Evolutionary conservation across 2,113 vertebrate genomes (phyloP).

Genomic region (Indicator indicator): DNA sequence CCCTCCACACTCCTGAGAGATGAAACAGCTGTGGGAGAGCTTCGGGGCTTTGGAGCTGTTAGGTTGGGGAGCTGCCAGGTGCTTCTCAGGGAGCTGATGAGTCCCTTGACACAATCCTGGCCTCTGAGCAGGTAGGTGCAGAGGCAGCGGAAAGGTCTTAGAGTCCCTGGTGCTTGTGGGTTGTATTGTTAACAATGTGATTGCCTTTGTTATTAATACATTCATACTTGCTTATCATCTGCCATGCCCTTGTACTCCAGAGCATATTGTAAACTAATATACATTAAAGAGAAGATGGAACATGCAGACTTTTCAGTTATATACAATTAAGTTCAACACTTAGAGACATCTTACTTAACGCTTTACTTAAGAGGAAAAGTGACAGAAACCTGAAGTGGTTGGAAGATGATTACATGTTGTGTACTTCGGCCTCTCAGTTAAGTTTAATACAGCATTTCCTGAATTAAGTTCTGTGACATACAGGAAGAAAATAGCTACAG

Average conservation of each 20-base stretch:
- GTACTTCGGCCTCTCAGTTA: background rate
- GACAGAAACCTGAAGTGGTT: background rate
- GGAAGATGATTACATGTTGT: background rate
- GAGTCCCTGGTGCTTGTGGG: rapidly evolving
- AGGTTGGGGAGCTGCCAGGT: background rate
- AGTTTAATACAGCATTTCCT: background rate
- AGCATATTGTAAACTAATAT: background rate
- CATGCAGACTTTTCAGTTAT: background rate
- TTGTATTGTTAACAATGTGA: background rate
- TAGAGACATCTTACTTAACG: background rate
- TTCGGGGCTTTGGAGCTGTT: rapidly evolving
- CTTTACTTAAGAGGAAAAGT: background rate
- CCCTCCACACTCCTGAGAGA: background rate
- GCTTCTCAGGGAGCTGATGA: background rate
- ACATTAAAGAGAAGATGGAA: background rate
- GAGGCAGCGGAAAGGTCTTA: background rate
- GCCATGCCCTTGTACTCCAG: background rate
- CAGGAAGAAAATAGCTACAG: background rate
- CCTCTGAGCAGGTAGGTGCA: rapidly evolving
- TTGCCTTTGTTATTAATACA: background rate
- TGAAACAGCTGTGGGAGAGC: background rate
- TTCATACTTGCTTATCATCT: background rate
- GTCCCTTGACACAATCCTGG: background rate
- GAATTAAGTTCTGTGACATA: background rate
- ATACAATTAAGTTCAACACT: background rate